Base-by-base conservation (phyloP, 2,797 vertebrate species). In the Hippoglossus hippoglossus region DNA sequence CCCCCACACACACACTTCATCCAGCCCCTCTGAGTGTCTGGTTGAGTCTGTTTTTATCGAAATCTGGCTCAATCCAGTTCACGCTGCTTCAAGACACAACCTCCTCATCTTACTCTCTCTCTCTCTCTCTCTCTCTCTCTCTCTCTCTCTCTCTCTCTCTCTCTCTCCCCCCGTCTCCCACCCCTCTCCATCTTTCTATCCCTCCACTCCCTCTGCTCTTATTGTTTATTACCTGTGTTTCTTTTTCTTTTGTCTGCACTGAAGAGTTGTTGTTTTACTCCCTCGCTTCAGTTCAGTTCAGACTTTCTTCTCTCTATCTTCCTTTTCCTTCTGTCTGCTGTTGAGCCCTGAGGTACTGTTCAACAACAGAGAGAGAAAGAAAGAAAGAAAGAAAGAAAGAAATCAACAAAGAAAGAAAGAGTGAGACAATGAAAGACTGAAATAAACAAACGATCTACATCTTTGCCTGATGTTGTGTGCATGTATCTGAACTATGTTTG, bases 41-140 rank as follows among this genome's bases (percentile, higher is more conserved):
- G 57, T 63, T 41, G 21, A 61, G 70, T 67, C 77, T 90, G 87
- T 90, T 91, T 92, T 89, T 68, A 82, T 75, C 72, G 57, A 81
- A 80, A 86, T 93, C 92, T 92, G 91, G 92, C 77, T 93, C 63
- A 85, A 93, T 94, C 93, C 92, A 93, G 92, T 93, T 92, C 77
- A 59, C 58, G 0, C 89, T 73, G 90, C 88, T 58, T 87, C 52
- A 46, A 80, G 63, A 75, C 63, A 63, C 19, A 8, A 62, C 49
- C 75, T 84, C 82, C 73, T 87, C 60, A 13, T 68, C 71, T 78
- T 65, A 71, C 75, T 54, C 61, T 7, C 67, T 63, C 24, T 52
- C 15, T 56, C 39, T 22, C 15, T 21, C 24, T 36, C 41, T 6
- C 39, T 24, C 9, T 19, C 53, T 12, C 56, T 46, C 15, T 24